Evolutionary conservation across 2,113 vertebrate species (phyloP).

Genomic region (Triplophysa siluroides): DNA sequence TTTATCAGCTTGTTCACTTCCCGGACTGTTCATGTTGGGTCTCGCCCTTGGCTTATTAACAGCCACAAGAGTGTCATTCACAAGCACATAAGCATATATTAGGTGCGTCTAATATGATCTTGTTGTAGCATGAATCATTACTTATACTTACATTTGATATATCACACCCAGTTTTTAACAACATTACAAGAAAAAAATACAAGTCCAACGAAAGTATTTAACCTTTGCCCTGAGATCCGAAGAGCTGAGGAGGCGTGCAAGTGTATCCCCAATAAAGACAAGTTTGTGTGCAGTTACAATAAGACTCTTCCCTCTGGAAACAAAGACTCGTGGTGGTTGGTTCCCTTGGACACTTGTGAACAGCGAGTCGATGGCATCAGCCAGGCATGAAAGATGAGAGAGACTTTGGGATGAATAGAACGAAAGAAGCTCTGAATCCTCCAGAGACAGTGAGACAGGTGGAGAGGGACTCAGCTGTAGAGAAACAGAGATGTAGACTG

Average conservation of each 20-base stretch:
- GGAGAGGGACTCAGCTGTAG: conserved; percentile 70
- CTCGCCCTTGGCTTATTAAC: background rate
- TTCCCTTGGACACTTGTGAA: conserved; percentile 80
- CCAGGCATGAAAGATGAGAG: conserved; percentile 81
- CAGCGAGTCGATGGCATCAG: conserved; percentile 80
- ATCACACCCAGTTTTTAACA: background rate
- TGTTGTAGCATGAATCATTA: background rate
- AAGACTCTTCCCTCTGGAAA: conserved; percentile 83
- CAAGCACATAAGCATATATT: background rate
- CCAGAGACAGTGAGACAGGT: conserved; percentile 73
- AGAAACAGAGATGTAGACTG: background rate
- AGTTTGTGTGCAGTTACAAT: conserved; percentile 89
- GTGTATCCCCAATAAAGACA: conserved; percentile 88
- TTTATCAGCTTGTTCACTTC: conserved; percentile 6
- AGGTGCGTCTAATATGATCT: background rate
- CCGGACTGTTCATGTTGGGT: conserved; percentile 9
- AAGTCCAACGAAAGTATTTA: background rate
- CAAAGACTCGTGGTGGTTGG: conserved; percentile 84
- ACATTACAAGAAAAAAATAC: background rate
- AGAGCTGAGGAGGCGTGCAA: conserved; percentile 82
- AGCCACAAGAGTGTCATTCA: background rate
- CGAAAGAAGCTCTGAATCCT: conserved; percentile 83
- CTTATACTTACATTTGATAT: background rate
- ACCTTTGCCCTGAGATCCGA: conserved; percentile 79
- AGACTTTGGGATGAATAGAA: conserved; percentile 89